Evolutionary conservation across 2,113 vertebrate species (phyloP).

Genomic region (Ctenomys sociabilis): DNA sequence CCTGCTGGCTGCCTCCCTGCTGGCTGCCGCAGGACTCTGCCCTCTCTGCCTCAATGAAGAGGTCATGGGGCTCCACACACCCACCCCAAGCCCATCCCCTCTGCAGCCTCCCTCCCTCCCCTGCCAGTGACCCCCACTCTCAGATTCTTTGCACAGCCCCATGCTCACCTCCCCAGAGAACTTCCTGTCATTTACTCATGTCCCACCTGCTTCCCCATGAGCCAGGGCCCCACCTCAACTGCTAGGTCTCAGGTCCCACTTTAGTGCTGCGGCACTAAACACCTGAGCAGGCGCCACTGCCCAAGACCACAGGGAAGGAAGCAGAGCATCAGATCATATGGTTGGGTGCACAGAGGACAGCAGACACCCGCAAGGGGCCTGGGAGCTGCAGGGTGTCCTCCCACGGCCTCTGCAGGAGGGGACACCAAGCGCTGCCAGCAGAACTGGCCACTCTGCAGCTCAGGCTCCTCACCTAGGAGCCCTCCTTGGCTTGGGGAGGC

Average conservation of each 20-base stretch:
- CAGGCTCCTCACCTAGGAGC: fast-evolving
- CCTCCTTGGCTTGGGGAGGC: not conserved
- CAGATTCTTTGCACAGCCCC: not conserved
- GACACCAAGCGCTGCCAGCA: fast-evolving
- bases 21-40: not conserved
- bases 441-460: not conserved
- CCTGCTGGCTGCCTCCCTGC: not conserved
- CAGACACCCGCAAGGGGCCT: not conserved
- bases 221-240: no score
- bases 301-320: no score
- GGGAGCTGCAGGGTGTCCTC: not conserved
- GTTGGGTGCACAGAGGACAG: not conserved
- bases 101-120: fast-evolving
- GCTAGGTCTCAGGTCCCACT: fast-evolving
- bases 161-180: no score
- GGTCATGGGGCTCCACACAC: not conserved
- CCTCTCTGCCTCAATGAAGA: not conserved
- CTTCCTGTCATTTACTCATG: not conserved
- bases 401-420: not conserved
- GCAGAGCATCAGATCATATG: no score
- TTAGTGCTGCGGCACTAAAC: not conserved
- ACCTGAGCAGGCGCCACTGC: not conserved
- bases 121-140: fast-evolving
- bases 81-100: fast-evolving
- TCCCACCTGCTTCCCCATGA: fast-evolving